Base-by-base conservation (phyloP, 2,888 invertebrate species). In the Phymatocera aterrima region DNA sequence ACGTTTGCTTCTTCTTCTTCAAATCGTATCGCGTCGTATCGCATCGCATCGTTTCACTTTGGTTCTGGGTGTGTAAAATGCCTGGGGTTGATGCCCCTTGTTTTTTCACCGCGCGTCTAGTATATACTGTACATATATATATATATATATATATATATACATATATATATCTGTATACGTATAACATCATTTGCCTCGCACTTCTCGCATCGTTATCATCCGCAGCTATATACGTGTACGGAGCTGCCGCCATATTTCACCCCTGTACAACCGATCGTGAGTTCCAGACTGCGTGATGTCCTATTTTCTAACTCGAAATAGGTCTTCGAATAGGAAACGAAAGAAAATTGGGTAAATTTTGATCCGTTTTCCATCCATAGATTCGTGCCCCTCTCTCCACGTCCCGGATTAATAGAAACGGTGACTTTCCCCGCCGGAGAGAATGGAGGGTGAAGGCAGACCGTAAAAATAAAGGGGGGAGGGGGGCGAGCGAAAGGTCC, bases 61-160 rank as follows among this genome's bases (percentile, higher is more conserved):
- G 64, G 64, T 64, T 68, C 48, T n/a, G n/a, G n/a, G n/a, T 28
- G 31, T 48, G 34, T 51, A 51, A 51, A 64, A 34, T 37, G 51
- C 51, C 31, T 51, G 51, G 72, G 72, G 72, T 72, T 72, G 72
- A 72, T 51, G 70, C 51, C 70, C n/a, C 68, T 68, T 68, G 43
- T 43, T 68, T 28, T 15, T 3, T 6, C 5, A 3, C 31, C 51
- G 31, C 60, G 10, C 28, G 28, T 10, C 5, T 54, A 1, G 12
- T 28, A 10, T 31, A 8, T 10, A 12, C 10, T 0, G 60, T n/a
- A 10, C 10, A 61, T 12, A 15, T 15, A n/a, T 3, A n/a, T n/a
- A n/a, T n/a, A n/a, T n/a, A n/a, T n/a, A n/a, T n/a, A n/a, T n/a
- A n/a, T n/a, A n/a, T n/a, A n/a, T n/a, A n/a, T n/a, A n/a, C n/a